phyloP scores from a whole-genome alignment of 35 echinoderm and acorn worm species.

The Ptychodera flava region DNA sequence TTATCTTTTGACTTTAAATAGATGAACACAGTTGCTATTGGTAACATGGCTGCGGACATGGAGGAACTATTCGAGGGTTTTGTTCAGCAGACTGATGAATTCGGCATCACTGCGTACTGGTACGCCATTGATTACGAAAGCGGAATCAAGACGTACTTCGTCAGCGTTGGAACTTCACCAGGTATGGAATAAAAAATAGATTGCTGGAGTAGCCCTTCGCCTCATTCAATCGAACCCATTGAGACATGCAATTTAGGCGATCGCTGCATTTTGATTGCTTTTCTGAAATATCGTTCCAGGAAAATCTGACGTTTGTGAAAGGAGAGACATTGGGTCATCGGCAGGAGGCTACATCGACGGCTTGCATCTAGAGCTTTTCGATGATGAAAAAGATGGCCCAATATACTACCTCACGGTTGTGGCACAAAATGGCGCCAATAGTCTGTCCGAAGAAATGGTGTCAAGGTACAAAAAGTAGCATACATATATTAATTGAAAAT shows the following conservation, averaged over 20 bases:
- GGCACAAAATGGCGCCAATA: constrained; percentile 28
- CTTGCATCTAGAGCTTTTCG: constrained; percentile 10
- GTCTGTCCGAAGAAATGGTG: background rate
- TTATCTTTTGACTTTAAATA: no score
- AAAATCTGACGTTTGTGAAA: background rate
- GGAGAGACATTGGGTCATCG: background rate
- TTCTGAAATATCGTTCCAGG: no score
- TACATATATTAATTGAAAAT: no score
- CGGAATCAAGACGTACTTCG: constrained; percentile 29
- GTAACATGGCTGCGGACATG: constrained; percentile 10
- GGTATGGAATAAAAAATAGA: constrained; percentile 11
- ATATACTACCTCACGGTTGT: constrained; percentile 41
- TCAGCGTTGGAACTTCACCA: constrained; percentile 27
- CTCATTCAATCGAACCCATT: no score
- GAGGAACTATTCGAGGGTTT: constrained; percentile 35
- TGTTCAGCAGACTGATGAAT: constrained; percentile 24
- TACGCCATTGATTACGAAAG: constrained; percentile 28
- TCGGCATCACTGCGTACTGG: constrained; percentile 29
- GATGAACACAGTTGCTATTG: background rate
- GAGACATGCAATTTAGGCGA: no score
- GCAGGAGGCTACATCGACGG: background rate
- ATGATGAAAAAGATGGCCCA: background rate
- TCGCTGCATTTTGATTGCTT: no score
- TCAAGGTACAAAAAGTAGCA: background rate
- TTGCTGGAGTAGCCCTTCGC: no score